These are phyloP conservation scores for Tachycineta bicolor DNA, from an alignment of 2,113 vertebrate species.

Conservation along the genomic window DNA sequence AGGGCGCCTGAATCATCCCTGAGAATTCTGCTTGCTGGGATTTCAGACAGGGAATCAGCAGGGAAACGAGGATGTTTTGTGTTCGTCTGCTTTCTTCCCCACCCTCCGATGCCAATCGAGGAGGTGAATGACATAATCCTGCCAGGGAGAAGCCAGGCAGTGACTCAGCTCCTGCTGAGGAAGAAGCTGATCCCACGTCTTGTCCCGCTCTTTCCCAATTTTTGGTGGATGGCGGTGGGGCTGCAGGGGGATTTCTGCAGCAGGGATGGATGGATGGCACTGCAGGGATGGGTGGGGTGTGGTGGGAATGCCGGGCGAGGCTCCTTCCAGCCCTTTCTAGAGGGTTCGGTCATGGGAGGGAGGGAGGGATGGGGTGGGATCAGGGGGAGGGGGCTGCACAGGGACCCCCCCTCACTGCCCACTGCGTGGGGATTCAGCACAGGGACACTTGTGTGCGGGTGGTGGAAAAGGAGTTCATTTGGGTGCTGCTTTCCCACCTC, in stretches of 20 bases:
- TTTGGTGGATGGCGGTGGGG: neutral
- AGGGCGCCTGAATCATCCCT: neutral
- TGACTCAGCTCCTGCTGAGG: neutral
- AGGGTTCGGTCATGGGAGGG: fast-evolving
- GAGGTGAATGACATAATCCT: neutral
- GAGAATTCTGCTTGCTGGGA: neutral
- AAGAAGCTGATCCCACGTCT: neutral
- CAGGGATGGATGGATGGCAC: neutral
- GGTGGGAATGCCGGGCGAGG: neutral
- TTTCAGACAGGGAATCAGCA: fast-evolving
- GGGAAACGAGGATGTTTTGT: neutral
- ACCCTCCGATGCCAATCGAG: neutral
- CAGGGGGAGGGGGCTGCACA: neutral
- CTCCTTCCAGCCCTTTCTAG: neutral
- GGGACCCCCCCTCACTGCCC: neutral
- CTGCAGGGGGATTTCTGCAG: neutral
- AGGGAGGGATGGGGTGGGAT: neutral
- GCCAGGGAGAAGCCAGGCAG: neutral
- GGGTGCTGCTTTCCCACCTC: neutral
- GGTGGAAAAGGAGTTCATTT: fast-evolving
- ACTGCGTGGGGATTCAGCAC: fast-evolving
- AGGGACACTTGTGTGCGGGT: fast-evolving
- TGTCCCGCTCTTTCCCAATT: neutral
- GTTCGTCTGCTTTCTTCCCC: neutral
- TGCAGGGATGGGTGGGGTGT: neutral